These are phyloP conservation scores for Corythaixoides concolor DNA, from an alignment of 2,113 vertebrate genomes.

Conservation along the genomic window DNA sequence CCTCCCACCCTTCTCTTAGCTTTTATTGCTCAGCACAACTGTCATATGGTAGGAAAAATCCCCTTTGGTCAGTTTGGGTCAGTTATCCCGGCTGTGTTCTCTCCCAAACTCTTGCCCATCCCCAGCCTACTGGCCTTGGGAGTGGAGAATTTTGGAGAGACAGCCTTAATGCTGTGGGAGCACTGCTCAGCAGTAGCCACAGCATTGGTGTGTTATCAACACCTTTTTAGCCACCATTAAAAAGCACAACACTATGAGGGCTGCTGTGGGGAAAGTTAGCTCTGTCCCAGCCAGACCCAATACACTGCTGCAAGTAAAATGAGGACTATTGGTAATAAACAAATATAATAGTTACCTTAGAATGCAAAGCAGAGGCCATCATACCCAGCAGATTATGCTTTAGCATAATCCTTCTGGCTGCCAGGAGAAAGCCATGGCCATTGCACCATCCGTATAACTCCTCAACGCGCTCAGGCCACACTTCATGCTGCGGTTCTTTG, in stretches of 20 bases:
- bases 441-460: background rate
- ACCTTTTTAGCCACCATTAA: background rate
- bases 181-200: background rate
- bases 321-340: background rate
- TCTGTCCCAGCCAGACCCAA: background rate
- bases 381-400: background rate
- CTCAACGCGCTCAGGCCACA: background rate
- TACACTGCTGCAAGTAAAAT: background rate
- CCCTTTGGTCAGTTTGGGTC: background rate
- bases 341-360: background rate
- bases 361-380: background rate
- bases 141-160: background rate
- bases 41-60: background rate
- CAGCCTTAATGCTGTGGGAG: background rate
- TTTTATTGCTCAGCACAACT: background rate
- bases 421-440: background rate
- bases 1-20: background rate
- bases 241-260: background rate
- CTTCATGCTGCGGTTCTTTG: background rate
- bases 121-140: background rate
- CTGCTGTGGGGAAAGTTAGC: background rate
- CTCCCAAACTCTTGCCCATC: background rate
- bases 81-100: background rate
- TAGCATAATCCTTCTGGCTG: background rate
- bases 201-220: background rate